Evolutionary conservation across 2,113 vertebrate species (phyloP), one percentile per base, ranked within the genome.

Genomic region (Phrynosoma blainvillii): DNA sequence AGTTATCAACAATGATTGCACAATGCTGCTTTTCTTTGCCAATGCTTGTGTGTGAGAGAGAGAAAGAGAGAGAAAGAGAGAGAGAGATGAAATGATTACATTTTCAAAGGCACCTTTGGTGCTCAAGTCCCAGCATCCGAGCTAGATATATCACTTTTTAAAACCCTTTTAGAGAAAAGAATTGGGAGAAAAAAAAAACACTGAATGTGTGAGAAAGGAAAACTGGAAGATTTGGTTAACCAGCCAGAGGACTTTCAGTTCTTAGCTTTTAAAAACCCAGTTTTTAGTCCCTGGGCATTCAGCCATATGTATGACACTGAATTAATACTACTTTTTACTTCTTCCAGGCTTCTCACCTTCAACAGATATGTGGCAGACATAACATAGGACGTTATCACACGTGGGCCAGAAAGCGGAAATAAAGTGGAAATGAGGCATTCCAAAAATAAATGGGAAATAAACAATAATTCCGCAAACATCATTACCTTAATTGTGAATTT

Each of bases 1-100:
- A 95, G 86, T 94, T 70, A 88, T 84, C 88, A 93, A 89, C 78
- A 70, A 73, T 83, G 52, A 23, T 82, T 84, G 66, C 82, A 20
- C 0, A 42, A 82, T 30, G 83, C 77, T 90, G 87, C 79, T 70
- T 40, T 91, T 92, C 68, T 82, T 89, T 92, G 25, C 47, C 93
- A n/a, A 84, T 71, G 68, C 68, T 42, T 32, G 62, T 82, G 74
- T 30, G 36, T 76, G 4, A 30, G 76, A 11, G 21, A 40, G 79
- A 21, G 87, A 66, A 76, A 0, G 0, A 27, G 70, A 52, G 90
- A n/a, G n/a, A n/a, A n/a, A n/a, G n/a, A n/a, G 4, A 30, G 76
- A 11, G 21, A 25, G 23, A 62, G 59, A 62, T 62, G 59, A 65
- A n/a, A 81, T 91, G 89, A 82, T 79, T 54, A 68, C 1, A 5